A percentile compares a stretch with the other conserved stretches of the same genome.
Conservation (phyloP, 1,140 invertebrate genomes). For the Leptinotarsa defecta region DNA sequence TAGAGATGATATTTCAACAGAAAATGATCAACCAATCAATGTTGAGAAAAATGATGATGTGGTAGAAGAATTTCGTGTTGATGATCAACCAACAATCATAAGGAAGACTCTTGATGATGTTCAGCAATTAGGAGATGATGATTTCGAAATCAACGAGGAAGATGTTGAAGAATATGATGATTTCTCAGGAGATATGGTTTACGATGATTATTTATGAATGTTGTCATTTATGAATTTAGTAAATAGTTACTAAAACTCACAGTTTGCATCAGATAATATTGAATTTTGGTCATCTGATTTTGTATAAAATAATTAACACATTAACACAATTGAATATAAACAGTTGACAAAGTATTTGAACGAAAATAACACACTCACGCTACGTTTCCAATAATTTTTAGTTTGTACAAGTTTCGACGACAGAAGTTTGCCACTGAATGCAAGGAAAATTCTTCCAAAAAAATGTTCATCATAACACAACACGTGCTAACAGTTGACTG, state of each 20-base stretch:
- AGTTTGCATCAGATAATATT: neutral
- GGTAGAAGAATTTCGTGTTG: neutral
- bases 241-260: neutral
- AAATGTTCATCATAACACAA: too few relatives aligned
- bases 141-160: conserved; percentile 12
- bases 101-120: neutral
- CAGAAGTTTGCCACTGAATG: too few relatives aligned
- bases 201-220: conserved; percentile 18
- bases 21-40: neutral
- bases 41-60: neutral
- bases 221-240: neutral
- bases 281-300: too few relatives aligned
- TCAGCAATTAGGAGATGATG: conserved; percentile 22
- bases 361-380: too few relatives aligned
- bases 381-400: too few relatives aligned
- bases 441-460: too few relatives aligned
- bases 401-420: too few relatives aligned
- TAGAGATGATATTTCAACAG: neutral
- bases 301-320: too few relatives aligned
- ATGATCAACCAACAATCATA: neutral
- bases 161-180: conserved; percentile 29
- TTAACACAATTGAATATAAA: too few relatives aligned
- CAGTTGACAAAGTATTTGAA: too few relatives aligned
- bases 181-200: conserved; percentile 10
- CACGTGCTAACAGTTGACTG: too few relatives aligned